Base-by-base conservation (phyloP, 2,113 vertebrate species). In the Aix galericulata region DNA sequence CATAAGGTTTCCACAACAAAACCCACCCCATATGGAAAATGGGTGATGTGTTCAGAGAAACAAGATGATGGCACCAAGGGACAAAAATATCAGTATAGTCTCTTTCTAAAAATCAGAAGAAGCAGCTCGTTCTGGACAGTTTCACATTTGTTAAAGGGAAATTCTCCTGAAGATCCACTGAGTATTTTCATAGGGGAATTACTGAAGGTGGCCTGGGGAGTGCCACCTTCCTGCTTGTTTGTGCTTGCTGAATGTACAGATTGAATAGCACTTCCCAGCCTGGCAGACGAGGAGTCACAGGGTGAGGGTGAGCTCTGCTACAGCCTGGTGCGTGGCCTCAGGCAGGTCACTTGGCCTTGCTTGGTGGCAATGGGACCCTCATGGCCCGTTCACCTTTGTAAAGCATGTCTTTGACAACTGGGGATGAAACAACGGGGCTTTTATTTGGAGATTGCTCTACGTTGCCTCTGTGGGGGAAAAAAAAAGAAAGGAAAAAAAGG, bases 41-140 rank as follows among this genome's bases (percentile, higher is more conserved):
- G 79, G 55, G 44, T 87, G 71, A 92, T 38, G 7, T 62, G 68
- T 86, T 96, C 88, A 93, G 55, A 82, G 62, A 94, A 94, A 87
- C 25, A 72, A 81, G 83, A 94, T 32, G 18, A 86, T 53, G 60
- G 48, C 36, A 88, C 3, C 26, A 74, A 86, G 55, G 79, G 46
- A 60, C 48, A 82, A 91, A 74, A 89, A 71, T 15, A 17, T 50
- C 34, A 34, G 1, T 62, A 23, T 62, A 66, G 56, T 73, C 20
- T 58, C 31, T 68, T 74, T 52, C 58, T 52, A 60, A 81, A 68
- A 79, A 52, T 46, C 55, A 36, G 42, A 85, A 74, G 25, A 29
- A 74, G 36, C 50, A 78, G 50, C 26, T 89, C 10, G 36, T 64
- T 83, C 42, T 86, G 64, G 64, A 75, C 36, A 77, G 53, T 36